phyloP scores from a whole-genome alignment of 2,113 vertebrate species.

The Acrocephalus arundinaceus region DNA sequence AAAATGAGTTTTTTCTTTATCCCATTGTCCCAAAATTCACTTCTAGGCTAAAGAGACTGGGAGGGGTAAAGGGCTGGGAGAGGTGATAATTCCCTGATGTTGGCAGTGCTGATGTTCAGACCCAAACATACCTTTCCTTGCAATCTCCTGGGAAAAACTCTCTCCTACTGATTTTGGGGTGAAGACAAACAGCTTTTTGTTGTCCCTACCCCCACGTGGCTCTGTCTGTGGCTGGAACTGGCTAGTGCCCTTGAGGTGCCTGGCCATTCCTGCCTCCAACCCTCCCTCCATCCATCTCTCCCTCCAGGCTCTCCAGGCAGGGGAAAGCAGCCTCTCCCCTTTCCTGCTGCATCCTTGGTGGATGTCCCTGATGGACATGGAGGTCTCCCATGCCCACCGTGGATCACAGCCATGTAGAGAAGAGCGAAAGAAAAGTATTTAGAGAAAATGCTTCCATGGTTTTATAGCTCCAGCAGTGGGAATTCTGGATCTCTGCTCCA shows the following conservation, averaged over 20 bases:
- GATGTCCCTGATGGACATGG: rapidly evolving
- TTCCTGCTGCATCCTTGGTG: rapidly evolving
- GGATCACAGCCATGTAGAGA: neutral
- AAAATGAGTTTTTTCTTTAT: neutral
- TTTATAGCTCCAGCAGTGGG: neutral
- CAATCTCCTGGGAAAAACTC: neutral
- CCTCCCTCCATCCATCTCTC: neutral
- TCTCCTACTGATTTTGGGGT: neutral
- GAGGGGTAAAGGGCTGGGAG: neutral
- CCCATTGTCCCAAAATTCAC: neutral
- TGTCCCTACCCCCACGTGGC: rapidly evolving
- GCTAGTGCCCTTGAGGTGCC: neutral
- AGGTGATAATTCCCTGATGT: rapidly evolving
- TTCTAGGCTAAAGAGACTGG: neutral
- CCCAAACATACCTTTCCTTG: neutral
- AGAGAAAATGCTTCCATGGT: neutral
- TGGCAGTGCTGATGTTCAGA: neutral
- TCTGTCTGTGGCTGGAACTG: neutral
- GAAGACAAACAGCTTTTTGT: neutral
- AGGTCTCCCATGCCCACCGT: rapidly evolving
- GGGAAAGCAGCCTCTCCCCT: neutral
- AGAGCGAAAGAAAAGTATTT: neutral
- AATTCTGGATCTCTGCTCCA: neutral
- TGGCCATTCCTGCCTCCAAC: neutral
- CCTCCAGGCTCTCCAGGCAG: neutral